These are phyloP conservation scores for Solenodon paradoxus DNA, from an alignment of 2,113 vertebrate genomes.

Conservation along the genomic window DNA sequence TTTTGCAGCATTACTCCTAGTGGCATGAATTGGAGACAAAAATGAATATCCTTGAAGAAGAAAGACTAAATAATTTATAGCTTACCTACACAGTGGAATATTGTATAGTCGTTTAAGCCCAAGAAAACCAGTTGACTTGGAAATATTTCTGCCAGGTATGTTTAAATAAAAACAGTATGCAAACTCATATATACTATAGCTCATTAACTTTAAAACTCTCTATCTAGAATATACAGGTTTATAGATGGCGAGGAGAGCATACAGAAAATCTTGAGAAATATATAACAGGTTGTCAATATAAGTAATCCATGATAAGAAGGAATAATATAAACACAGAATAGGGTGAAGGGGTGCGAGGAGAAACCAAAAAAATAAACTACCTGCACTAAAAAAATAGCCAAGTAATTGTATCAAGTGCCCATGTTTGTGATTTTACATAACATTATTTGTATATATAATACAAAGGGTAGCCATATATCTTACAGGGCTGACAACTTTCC, in stretches of 20 bases:
- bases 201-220: neutral
- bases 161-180: neutral
- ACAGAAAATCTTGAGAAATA: neutral
- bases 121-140: neutral
- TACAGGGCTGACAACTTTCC: neutral
- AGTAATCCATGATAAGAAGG: neutral
- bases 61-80: neutral
- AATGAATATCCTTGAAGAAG: neutral
- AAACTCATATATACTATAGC: neutral
- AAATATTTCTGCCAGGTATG: neutral
- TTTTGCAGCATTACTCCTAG: neutral
- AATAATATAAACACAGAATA: accelerated
- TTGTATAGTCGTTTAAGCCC: neutral
- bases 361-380: neutral
- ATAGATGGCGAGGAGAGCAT: neutral
- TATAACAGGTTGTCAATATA: neutral
- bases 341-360: accelerated
- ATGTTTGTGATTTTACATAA: neutral
- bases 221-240: neutral
- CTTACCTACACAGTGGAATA: neutral
- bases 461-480: neutral
- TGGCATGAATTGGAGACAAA: neutral
- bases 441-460: neutral
- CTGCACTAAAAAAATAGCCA: neutral
- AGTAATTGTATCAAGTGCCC: neutral